Evolutionary conservation across 1,140 invertebrate genomes (phyloP).

Genomic region (Drosophila paulistorum): DNA sequence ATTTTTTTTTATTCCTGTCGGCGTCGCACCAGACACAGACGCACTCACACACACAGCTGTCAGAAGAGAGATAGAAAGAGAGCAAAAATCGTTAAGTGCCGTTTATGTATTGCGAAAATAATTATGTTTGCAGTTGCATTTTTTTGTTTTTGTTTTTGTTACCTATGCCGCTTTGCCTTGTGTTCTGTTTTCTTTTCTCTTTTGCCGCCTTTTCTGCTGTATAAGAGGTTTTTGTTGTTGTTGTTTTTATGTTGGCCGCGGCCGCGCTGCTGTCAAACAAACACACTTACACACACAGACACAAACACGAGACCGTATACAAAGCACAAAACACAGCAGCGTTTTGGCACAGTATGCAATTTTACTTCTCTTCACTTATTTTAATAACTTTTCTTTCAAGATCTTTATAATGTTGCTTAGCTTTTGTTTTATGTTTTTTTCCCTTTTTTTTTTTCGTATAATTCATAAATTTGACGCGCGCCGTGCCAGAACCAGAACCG

Average conservation of each 20-base stretch:
- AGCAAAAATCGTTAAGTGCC: conserved; percentile 30
- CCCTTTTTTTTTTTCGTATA: not conserved
- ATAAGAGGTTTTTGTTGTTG: conserved; percentile 52
- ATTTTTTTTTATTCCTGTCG: conserved; percentile 56
- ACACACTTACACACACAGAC: conserved; percentile 38
- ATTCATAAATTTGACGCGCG: conserved; percentile 16
- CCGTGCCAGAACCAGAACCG: conserved; percentile 28
- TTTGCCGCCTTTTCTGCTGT: conserved; percentile 78
- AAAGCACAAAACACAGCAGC: conserved; percentile 13
- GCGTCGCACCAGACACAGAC: conserved; percentile 33
- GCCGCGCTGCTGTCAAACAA: conserved; percentile 55
- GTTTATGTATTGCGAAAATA: conserved; percentile 66
- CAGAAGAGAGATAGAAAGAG: not conserved
- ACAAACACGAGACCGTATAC: not conserved
- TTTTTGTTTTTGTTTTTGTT: conserved; percentile 59
- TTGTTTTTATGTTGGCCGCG: not conserved
- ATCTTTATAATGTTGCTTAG: not conserved
- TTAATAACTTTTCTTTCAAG: conserved; percentile 31
- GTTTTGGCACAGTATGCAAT: conserved; percentile 39
- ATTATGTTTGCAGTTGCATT: conserved; percentile 74
- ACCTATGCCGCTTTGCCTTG: conserved; percentile 32
- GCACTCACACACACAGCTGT: conserved; percentile 40
- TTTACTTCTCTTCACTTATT: conserved; percentile 42
- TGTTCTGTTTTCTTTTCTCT: conserved; percentile 40
- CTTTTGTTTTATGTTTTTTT: no score